Base-by-base conservation (phyloP, 2,113 vertebrate species). In the Megaleporinus macrocephalus region DNA sequence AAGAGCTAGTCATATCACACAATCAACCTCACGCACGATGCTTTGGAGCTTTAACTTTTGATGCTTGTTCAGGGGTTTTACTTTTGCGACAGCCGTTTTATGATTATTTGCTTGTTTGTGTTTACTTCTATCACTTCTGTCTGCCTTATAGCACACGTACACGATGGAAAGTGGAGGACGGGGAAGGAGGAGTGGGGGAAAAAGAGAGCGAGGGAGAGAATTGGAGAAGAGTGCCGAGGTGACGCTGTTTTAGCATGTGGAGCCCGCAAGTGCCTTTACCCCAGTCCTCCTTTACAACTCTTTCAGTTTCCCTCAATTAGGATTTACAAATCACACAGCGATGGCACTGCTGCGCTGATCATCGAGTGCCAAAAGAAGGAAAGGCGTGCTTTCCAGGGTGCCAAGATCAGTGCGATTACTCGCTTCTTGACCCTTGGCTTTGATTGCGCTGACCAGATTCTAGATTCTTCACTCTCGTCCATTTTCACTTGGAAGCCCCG, bases 191-290 rank as follows among this genome's bases (percentile, higher is more conserved):
- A 51, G 69, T 27, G 44, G 30, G 73, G 81, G 30, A 80, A 71
- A 53, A 79, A 73, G 62, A 83, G 82, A 86, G 86, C 82, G 87
- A 87, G 80, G 85, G 87, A 86, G 87, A 0, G 74, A 87, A 24
- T 70, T 69, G 63, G 68, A 10, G 22, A 27, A 18, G 26, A 41
- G 89, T 83, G 82, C 82, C 49, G 27, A n/a, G 30, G 74, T 84
- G 91, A 88, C 90, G 88, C 89, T 89, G 88, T 89, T 74, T 92
- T 90, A n/a, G 86, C 90, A 62, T 89, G 83, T 90, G 83, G 93
- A 94, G 93, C 94, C 94, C 89, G 91, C 86, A 95, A 96, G 97
- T 96, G 96, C 96, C 97, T 97, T 95, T 95, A 91, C 88, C 91
- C 91, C 89, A 89, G 85, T 84, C 36, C 30, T 72, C 5, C 76